Evolutionary conservation across 2,113 vertebrate species (phyloP), one percentile per base, ranked within the genome.

Genomic region (Hassar affinis): DNA sequence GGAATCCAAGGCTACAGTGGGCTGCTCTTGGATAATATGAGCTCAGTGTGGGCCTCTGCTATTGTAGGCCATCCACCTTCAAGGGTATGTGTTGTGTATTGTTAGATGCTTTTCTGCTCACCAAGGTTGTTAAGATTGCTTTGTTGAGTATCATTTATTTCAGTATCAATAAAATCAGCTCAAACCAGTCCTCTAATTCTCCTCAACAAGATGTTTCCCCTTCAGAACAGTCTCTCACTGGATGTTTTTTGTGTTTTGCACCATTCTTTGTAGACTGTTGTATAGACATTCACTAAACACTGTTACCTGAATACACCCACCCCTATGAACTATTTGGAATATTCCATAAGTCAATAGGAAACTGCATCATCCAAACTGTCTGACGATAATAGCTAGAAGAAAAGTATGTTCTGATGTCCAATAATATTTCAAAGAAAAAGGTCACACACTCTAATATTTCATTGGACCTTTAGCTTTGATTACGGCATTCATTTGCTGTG

Each of bases 81-180:
- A 68, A 11, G 30, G n/a, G 6, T 27, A 7, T 49, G 71, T 45
- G 38, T 69, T 69, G 15, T 38, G 17, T 1, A 22, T 69, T 69
- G 7, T 42, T 0, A 4, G 2, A n/a, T 72, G 22, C 20, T 6
- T 72, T 47, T 72, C 10, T 72, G 42, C 25, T 22, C 9, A 72
- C 35, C 20, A 47, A 1, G 1, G 3, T 25, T 72, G 22, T 11
- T 47, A 18, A 64, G 61, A 72, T 10, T 72, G 42, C 10, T 72
- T 74, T 15, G 49, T 74, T 49, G 71, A 74, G 42, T 72, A 47
- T 6, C 30, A 33, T n/a, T n/a, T 74, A 27, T 74, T 74, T 49
- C 42, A 74, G 42, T 72, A 47, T 6, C 30, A 33, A 8, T 66
- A 35, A 22, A 4, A 22, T 38, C 66, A 71, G 68, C 33, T 42